Percentiles rank a stretch among this genome's conserved stretches.
These are phyloP conservation scores for Sylvilagus bachmani DNA, from an alignment of 2,113 vertebrate genomes.

Conservation along the genomic window DNA sequence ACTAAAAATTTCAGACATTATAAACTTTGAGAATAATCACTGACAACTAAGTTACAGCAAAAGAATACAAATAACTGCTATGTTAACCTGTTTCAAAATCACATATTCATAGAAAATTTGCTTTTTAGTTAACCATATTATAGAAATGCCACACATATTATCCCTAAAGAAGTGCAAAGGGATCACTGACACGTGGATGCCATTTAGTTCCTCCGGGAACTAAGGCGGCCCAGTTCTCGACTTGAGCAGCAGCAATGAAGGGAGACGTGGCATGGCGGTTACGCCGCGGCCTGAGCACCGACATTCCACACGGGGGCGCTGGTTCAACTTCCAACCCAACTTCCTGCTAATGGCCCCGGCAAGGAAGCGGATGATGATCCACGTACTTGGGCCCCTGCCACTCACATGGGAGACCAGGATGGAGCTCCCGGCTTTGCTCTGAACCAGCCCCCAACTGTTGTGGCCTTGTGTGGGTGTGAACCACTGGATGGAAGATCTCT, in stretches of 20 bases:
- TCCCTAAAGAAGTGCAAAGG: not conserved
- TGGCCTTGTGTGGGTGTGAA: too few species aligned
- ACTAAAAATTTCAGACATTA: not conserved
- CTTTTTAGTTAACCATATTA: not conserved
- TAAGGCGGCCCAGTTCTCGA: not conserved
- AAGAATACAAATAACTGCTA: conserved; percentile 5
- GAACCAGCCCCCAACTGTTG: too few species aligned
- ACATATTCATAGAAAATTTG: conserved; percentile 24
- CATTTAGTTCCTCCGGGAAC: not conserved
- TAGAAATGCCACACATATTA: not conserved
- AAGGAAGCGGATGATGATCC: too few species aligned
- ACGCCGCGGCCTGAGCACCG: too few species aligned
- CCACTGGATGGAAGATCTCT: too few species aligned
- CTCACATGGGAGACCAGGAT: too few species aligned
- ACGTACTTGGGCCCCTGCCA: too few species aligned
- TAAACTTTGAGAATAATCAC: conserved; percentile 12
- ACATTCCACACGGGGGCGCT: too few species aligned
- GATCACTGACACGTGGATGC: not conserved
- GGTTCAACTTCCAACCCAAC: too few species aligned
- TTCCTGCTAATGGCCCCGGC: too few species aligned
- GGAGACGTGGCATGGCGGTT: too few species aligned
- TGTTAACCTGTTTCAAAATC: conserved; percentile 45
- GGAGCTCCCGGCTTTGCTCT: too few species aligned
- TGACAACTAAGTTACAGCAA: conserved; percentile 47
- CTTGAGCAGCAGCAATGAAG: not conserved